phyloP scores from a whole-genome alignment of 2,797 vertebrate species.

The Chelonia mydas region DNA sequence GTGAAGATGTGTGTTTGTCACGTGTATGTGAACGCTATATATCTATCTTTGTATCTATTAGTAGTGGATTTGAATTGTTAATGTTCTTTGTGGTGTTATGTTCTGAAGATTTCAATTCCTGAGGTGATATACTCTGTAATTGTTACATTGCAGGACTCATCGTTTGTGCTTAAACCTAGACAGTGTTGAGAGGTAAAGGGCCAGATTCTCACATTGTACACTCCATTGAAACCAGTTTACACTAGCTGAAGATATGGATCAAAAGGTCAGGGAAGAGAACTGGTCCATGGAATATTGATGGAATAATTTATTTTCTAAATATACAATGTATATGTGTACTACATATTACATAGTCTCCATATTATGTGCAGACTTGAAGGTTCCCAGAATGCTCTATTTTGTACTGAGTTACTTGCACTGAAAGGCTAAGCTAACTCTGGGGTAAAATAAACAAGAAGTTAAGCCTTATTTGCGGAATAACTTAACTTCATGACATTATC shows the following conservation, averaged over 20 bases:
- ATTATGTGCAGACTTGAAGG: neutral
- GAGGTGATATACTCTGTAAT: neutral
- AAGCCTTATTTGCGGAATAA: neutral
- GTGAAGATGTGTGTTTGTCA: neutral
- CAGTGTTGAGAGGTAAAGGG: neutral
- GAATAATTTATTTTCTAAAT: neutral
- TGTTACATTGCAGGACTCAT: neutral
- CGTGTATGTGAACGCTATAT: neutral
- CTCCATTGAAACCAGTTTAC: neutral
- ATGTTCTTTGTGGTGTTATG: neutral
- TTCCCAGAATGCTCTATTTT: neutral
- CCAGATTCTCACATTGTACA: neutral
- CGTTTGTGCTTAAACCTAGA: accelerated
- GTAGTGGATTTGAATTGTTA: neutral
- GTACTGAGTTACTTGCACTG: neutral
- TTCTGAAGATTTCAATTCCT: neutral
- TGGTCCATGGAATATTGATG: neutral
- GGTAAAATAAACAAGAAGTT: neutral
- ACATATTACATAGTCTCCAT: neutral
- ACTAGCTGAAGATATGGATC: neutral
- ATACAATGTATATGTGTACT: neutral
- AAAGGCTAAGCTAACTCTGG: neutral
- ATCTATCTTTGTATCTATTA: neutral
- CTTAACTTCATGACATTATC: neutral
- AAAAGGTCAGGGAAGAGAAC: neutral